Evolutionary conservation across 2,113 vertebrate genomes (phyloP).

Genomic region (Clarias magur): DNA sequence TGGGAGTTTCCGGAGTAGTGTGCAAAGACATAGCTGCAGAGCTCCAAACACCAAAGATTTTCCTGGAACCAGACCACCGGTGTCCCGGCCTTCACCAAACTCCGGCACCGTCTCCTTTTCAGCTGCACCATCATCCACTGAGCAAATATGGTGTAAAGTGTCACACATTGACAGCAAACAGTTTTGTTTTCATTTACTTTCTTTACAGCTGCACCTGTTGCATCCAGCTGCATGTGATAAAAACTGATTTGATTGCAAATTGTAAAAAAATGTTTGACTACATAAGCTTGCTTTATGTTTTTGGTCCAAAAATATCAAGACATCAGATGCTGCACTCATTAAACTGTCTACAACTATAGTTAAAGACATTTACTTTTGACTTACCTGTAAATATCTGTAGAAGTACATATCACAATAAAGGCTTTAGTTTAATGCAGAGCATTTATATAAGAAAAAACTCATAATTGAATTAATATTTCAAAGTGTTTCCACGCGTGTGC

Average conservation of each 20-base stretch:
- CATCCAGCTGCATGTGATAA: not conserved
- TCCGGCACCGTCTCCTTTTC: conserved; percentile 95
- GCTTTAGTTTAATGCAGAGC: not conserved
- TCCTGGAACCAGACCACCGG: conserved; percentile 88
- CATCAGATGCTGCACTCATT: too few species aligned
- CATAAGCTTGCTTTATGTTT: too few species aligned
- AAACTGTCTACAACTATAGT: too few species aligned
- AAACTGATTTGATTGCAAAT: too few species aligned
- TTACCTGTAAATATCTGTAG: not conserved
- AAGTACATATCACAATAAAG: not conserved
- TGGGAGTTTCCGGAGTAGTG: conserved; percentile 88
- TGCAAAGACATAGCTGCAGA: conserved; percentile 87
- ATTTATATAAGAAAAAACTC: not conserved
- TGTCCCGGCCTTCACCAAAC: conserved; percentile 92
- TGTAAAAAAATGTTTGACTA: too few species aligned
- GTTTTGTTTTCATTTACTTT: not conserved
- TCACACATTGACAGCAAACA: not conserved
- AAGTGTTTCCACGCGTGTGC: not conserved
- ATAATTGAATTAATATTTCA: not conserved
- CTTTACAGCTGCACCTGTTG: not conserved
- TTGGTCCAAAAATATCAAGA: too few species aligned
- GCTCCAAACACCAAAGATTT: conserved; percentile 89
- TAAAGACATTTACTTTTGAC: too few species aligned
- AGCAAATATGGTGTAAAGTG: not conserved
- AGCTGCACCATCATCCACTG: conserved; percentile 94